phyloP scores from a whole-genome alignment of 1,140 invertebrate genomes.

The Gryon sp. region DNA sequence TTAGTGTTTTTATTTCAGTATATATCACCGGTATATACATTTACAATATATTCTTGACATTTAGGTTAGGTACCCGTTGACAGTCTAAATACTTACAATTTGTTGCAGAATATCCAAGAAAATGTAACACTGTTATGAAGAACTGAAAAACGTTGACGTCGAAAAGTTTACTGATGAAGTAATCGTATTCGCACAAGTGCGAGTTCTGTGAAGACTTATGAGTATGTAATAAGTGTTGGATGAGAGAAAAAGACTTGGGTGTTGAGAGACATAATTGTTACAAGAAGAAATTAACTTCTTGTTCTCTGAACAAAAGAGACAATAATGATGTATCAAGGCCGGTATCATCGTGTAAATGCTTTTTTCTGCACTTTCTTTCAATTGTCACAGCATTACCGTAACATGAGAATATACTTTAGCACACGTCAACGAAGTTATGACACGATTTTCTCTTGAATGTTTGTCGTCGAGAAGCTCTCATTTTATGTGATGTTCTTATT shows the following conservation, averaged over 20 bases:
- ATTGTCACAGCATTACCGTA: constrained; percentile 48
- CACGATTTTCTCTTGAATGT: constrained; percentile 64
- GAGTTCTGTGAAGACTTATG: constrained; percentile 17
- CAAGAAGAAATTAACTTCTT: constrained; percentile 47
- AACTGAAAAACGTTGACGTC: constrained; percentile 1
- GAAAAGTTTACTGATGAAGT: constrained; percentile 26
- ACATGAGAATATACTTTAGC: constrained; percentile 45
- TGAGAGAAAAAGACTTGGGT: constrained; percentile 22
- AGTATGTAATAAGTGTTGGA: constrained; percentile 22
- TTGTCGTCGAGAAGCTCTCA: constrained; percentile 60
- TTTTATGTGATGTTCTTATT: constrained; percentile 40
- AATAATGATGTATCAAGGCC: constrained; percentile 43
- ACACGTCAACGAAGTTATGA: constrained; percentile 63
- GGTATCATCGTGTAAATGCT: constrained; percentile 47
- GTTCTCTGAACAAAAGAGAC: constrained; percentile 40
- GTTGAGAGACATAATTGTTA: constrained; percentile 50
- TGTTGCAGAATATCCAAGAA: not conserved
- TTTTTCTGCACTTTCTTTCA: constrained; percentile 67
- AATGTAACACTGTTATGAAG: not conserved
- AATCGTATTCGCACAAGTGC: constrained; percentile 4
- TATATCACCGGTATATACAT: too few relatives aligned
- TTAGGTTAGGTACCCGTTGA: too few relatives aligned
- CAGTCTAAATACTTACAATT: not conserved
- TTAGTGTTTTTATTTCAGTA: too few relatives aligned
- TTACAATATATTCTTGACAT: too few relatives aligned